Percentiles rank a stretch among this genome's conserved stretches.
Conservation (phyloP, 2,797 vertebrate genomes). For the Lepus townsendii region DNA sequence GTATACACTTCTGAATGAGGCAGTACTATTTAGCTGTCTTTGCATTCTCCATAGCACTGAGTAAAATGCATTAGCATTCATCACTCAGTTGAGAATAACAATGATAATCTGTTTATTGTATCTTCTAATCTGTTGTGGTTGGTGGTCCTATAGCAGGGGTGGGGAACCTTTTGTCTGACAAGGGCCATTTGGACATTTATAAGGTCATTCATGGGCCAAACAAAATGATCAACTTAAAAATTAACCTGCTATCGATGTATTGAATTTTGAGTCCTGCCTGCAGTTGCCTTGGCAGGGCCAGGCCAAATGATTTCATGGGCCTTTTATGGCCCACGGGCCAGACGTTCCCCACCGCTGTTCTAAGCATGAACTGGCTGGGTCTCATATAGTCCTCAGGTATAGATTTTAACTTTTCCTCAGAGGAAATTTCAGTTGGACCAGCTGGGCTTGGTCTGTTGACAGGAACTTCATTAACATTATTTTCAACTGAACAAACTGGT, state of each 20-base stretch:
- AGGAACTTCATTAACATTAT: conserved; percentile 44
- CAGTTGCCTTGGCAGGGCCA: no score
- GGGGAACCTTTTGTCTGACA: no score
- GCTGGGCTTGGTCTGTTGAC: conserved; percentile 23
- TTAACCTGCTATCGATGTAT: no score
- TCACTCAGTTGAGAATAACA: conserved; percentile 54
- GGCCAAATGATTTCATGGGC: no score
- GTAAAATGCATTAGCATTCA: background rate
- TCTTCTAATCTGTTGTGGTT: background rate
- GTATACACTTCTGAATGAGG: conserved; percentile 8
- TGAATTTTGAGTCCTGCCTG: no score
- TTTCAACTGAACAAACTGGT: conserved; percentile 53
- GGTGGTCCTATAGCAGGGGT: background rate
- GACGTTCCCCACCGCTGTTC: no score
- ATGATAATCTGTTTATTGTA: background rate
- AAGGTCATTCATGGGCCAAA: no score
- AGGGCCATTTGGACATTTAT: no score
- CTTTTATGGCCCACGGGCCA: no score
- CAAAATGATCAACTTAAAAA: no score
- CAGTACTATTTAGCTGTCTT: background rate
- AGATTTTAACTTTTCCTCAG: conserved; percentile 45
- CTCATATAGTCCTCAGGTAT: conserved; percentile 25
- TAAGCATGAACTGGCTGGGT: background rate
- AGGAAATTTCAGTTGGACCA: conserved; percentile 4
- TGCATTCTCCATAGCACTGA: conserved; percentile 39